Evolutionary conservation across 1,140 invertebrate genomes (phyloP), one percentile per base, ranked within the genome.

Genomic region (Bombus breviceps): DNA sequence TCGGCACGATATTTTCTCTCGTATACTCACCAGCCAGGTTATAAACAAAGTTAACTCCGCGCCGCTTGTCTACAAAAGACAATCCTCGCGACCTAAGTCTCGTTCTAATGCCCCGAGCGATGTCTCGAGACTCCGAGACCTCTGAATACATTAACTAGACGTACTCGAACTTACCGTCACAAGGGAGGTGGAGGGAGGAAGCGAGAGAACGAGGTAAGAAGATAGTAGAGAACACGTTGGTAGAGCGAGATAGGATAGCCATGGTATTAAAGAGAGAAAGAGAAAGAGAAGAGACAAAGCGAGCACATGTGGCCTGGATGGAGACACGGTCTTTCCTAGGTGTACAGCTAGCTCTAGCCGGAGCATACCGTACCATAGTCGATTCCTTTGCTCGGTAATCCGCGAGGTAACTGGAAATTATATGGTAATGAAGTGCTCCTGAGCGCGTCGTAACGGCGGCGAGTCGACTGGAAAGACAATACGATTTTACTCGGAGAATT

Each of bases 391-490:
- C 84, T 32, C 79, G 89, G 79, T 88, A 88, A 90, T 90, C 80
- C 90, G 75, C 83, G 83, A 87, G 85, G 81, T 83, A 90, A 89
- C 85, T 77, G 86, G 83, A 88, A 88, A 89, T 92, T 89, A 90
- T 91, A 91, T 90, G 91, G 85, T 90, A 91, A 91, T 90, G 90
- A 91, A 84, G 76, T 87, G 88, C 85, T 84, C 69, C 89, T 78
- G 90, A 82, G 74, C 72, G 87, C 88, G 62, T 77, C 79, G 71
- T 77, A 79, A 84, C 74, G 68, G 66, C 86, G 77, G 86, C 81
- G 83, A 74, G 81, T 71, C 89, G 91, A 92, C 85, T 89, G 91
- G 87, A 94, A 94, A 94, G 94, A 95, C 94, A 95, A 95, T 94
- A 92, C 93, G 92, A 94, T 94, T 94, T 94, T 93, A 86, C 86